Conservation (phyloP, 2,888 invertebrate species). For the Harpalus rufipes region DNA sequence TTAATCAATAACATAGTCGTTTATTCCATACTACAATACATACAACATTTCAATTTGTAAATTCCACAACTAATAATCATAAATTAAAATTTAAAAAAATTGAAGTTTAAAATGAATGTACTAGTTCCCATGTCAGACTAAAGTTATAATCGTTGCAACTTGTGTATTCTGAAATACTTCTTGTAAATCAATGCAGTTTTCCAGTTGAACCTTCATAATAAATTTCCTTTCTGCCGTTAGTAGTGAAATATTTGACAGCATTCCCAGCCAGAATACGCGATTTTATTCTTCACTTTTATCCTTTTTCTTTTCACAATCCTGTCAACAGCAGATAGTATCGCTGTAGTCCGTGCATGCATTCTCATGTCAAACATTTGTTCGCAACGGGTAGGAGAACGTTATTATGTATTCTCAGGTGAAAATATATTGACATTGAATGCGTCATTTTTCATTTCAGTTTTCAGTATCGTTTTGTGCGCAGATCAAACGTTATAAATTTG, state of each 20-base stretch:
- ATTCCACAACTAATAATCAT: too few species aligned
- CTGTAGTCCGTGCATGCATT: not conserved
- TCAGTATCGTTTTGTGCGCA: not conserved
- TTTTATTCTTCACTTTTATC: constrained; percentile 49
- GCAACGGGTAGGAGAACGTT: constrained; percentile 29
- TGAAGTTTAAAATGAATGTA: too few species aligned
- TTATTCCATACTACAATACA: too few species aligned
- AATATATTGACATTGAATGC: constrained; percentile 51
- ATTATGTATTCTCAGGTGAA: constrained; percentile 56
- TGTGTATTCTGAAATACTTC: not conserved
- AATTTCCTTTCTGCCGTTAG: constrained; percentile 28
- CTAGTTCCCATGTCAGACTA: too few species aligned
- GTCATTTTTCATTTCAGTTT: constrained; percentile 51
- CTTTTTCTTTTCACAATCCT: constrained; percentile 49
- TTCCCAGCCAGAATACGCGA: constrained; percentile 39
- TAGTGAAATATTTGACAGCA: constrained; percentile 56
- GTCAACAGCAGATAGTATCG: constrained; percentile 55
- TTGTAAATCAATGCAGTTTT: constrained; percentile 5
- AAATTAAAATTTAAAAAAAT: too few species aligned
- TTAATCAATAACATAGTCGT: too few species aligned
- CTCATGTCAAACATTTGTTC: constrained; percentile 54
- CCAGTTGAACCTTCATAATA: constrained; percentile 37
- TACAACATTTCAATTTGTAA: too few species aligned
- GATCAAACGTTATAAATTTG: constrained; percentile 45
- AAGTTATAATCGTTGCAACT: not conserved